phyloP scores from a whole-genome alignment of 2,113 vertebrate species.

The Sceloporus tristichus region DNA sequence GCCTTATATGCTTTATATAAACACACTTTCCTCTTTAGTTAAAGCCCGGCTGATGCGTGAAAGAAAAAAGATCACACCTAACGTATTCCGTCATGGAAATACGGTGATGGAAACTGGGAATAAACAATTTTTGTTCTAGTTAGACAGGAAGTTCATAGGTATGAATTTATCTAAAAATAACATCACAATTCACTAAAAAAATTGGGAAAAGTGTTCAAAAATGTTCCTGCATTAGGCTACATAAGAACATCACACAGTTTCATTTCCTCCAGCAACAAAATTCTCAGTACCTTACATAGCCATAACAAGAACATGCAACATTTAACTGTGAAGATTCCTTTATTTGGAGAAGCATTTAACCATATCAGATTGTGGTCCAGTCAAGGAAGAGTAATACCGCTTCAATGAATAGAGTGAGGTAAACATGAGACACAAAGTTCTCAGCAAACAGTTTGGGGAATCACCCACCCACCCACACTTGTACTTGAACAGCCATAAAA shows the following conservation, averaged over 20 bases:
- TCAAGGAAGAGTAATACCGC: neutral
- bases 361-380: neutral
- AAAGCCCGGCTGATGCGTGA: constrained; percentile 23
- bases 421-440: neutral
- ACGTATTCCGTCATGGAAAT: constrained; percentile 16
- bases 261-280: neutral
- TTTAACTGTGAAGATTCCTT: neutral
- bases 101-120: constrained; percentile 34
- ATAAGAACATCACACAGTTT: neutral
- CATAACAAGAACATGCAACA: no score
- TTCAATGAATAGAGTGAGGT: neutral
- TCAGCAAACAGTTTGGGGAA: neutral
- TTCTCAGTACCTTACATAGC: neutral
- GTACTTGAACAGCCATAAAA: neutral
- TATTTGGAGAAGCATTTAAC: neutral
- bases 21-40: constrained; percentile 36
- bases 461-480: neutral
- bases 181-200: neutral
- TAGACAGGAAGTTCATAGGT: neutral
- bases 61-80: neutral
- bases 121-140: neutral
- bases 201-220: neutral
- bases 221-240: neutral
- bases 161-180: constrained; percentile 7
- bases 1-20: constrained; percentile 22